Percentiles rank a stretch among this genome's conserved stretches.
phyloP scores from a whole-genome alignment of 2,113 vertebrate genomes.

The Entomyzon cyanotis region DNA sequence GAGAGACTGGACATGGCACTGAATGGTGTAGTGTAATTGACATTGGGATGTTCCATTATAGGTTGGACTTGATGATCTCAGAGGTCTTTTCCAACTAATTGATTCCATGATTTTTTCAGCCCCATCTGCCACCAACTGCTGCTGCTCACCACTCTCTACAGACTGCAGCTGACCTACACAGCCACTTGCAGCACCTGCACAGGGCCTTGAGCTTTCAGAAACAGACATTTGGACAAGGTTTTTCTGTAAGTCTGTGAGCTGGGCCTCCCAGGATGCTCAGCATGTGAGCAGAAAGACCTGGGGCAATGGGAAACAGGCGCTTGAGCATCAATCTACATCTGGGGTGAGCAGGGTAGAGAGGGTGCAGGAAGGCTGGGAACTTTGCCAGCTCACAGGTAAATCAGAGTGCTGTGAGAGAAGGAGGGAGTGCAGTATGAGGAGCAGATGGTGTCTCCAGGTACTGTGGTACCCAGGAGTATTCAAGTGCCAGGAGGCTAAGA shows the following conservation, averaged over 20 bases:
- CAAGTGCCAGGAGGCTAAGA: neutral
- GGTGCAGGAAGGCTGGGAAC: neutral
- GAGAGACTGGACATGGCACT: neutral
- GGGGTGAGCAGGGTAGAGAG: neutral
- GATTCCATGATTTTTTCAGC: neutral
- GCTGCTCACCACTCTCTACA: no score
- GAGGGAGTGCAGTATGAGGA: neutral
- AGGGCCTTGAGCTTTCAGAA: neutral
- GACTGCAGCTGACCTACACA: fast-evolving
- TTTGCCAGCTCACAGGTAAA: neutral
- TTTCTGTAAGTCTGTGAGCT: neutral
- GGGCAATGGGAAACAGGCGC: neutral
- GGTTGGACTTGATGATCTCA: neutral
- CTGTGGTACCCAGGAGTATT: fast-evolving
- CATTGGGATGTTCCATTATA: neutral
- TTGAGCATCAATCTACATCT: fast-evolving
- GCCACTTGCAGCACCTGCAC: neutral
- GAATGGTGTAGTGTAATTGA: neutral
- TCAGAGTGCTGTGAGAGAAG: neutral
- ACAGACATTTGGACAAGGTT: neutral
- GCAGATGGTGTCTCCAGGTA: neutral
- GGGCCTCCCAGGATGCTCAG: neutral
- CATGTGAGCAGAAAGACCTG: fast-evolving
- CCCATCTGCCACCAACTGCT: fast-evolving
- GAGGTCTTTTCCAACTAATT: neutral